Evolutionary conservation across 2,113 vertebrate species (phyloP).

Genomic region (Fukomys damarensis): DNA sequence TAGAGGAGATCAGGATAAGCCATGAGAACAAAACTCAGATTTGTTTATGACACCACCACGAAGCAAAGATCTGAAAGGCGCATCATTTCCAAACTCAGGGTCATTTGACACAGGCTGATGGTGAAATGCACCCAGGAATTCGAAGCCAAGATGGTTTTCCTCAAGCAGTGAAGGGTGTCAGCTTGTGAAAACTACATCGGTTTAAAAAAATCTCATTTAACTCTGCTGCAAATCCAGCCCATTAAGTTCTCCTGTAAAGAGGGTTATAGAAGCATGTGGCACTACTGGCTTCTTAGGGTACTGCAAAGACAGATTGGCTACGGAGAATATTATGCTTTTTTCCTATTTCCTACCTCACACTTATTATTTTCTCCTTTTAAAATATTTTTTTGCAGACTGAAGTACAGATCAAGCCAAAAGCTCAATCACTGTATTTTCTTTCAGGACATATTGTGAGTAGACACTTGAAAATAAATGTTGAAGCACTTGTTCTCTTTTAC

Average conservation of each 20-base stretch:
- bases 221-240: constrained; percentile 70
- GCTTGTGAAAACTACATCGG: constrained; percentile 58
- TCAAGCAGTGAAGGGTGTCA: constrained; percentile 35
- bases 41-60: constrained; percentile 51
- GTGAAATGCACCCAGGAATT: constrained; percentile 2
- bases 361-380: constrained; percentile 77
- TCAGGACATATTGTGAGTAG: constrained; percentile 56
- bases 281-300: constrained; percentile 60
- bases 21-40: constrained; percentile 47
- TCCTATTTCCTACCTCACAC: constrained; percentile 68
- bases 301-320: constrained; percentile 64
- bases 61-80: constrained; percentile 37
- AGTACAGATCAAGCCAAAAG: constrained; percentile 61
- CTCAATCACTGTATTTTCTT: constrained; percentile 62
- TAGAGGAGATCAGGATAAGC: constrained; percentile 20
- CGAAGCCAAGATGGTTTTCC: constrained; percentile 60
- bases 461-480: constrained; percentile 66
- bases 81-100: constrained; percentile 56
- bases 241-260: constrained; percentile 71
- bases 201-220: constrained; percentile 66
- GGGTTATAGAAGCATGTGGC: constrained; percentile 71
- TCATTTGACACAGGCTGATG: constrained; percentile 9
- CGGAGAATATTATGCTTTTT: constrained; percentile 55
- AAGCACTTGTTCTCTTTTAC: constrained; percentile 65
- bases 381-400: constrained; percentile 63